A percentile compares a stretch with the other conserved stretches of the same genome.
phyloP scores from a whole-genome alignment of 1,140 invertebrate species.

The Asbolus verrucosus region DNA sequence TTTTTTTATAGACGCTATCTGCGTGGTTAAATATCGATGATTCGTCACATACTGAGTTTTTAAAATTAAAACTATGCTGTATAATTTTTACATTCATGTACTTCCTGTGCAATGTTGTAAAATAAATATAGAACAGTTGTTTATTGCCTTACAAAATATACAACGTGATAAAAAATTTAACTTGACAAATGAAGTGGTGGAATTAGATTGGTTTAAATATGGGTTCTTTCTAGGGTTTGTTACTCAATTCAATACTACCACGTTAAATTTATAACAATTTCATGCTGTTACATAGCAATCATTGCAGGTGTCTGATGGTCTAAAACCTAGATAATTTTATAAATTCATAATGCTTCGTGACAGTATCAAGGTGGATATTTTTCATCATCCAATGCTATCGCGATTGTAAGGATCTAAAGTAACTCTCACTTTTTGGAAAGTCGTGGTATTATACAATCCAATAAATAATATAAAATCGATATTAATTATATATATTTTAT shows the following conservation, averaged over 20 bases:
- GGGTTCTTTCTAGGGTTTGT: conserved; percentile 3
- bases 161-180: conserved; percentile 7
- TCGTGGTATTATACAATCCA: conserved; percentile 34
- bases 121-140: conserved; percentile 2
- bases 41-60: neutral
- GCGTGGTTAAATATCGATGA: no score
- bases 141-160: conserved; percentile 19
- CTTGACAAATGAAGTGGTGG: neutral
- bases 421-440: conserved; percentile 46
- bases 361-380: conserved; percentile 45
- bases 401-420: conserved; percentile 31
- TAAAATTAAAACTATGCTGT: no score
- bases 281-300: conserved; percentile 24
- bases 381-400: conserved; percentile 45
- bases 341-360: conserved; percentile 42
- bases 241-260: no score
- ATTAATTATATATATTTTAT: conserved; percentile 43
- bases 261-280: conserved; percentile 35
- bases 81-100: conserved; percentile 10
- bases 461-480: conserved; percentile 44
- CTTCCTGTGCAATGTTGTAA: conserved; percentile 25
- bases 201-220: neutral
- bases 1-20: no score
- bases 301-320: conserved; percentile 41
- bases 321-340: conserved; percentile 37